Conservation (phyloP, 2,113 vertebrate species). For the Picathartes gymnocephalus region DNA sequence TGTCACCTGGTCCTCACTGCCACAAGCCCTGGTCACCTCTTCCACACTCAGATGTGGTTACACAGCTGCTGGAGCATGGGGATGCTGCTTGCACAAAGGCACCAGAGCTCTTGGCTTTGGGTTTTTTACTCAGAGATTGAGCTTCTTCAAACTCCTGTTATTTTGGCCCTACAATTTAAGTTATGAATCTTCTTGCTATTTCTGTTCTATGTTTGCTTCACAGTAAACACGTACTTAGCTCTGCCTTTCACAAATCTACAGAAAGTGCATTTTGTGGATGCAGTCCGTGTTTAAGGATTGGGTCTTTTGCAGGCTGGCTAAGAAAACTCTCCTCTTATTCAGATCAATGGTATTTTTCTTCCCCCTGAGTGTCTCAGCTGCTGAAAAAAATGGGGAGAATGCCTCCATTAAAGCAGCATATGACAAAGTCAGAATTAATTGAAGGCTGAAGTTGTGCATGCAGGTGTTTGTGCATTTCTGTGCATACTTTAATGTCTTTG, state of each 20-base stretch:
- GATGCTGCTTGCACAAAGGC: neutral
- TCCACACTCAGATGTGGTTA: accelerated
- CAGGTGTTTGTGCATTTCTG: neutral
- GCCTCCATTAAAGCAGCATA: neutral
- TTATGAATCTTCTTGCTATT: neutral
- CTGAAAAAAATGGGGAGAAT: neutral
- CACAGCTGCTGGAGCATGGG: neutral
- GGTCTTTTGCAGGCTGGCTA: neutral
- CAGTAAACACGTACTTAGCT: neutral
- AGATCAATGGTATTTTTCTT: neutral
- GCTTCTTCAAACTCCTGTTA: neutral
- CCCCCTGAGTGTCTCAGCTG: neutral
- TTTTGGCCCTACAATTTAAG: neutral
- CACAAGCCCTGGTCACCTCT: accelerated
- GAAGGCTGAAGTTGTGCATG: neutral
- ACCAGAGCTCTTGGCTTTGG: neutral
- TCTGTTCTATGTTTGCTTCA: neutral
- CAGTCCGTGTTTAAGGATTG: neutral
- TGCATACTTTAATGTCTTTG: neutral
- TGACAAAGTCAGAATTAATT: neutral
- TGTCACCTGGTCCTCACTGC: neutral
- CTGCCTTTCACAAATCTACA: neutral
- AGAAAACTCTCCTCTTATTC: neutral
- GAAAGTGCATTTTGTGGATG: neutral
- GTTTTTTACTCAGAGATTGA: neutral